Percentiles rank a stretch among this genome's conserved stretches.
Evolutionary conservation across 1,140 invertebrate species (phyloP).

Genomic region (Cylas formicarius): DNA sequence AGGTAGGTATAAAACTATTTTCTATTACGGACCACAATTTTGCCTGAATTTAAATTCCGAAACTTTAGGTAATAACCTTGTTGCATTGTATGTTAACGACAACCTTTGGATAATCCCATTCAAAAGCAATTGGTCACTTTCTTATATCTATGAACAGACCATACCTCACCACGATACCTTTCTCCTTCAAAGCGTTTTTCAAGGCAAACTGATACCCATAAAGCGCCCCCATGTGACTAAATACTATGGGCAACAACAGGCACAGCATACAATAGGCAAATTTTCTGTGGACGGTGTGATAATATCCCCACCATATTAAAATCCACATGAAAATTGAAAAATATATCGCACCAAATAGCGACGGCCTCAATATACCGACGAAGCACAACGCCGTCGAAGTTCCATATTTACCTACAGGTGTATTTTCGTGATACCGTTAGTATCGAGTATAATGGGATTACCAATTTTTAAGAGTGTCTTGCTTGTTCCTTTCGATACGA

Average conservation of each 20-base stretch:
- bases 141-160: too few relatives aligned
- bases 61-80: too few relatives aligned
- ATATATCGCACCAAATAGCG: constrained; percentile 12
- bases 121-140: neutral
- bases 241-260: constrained; percentile 5
- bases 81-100: neutral
- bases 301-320: constrained; percentile 13
- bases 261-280: constrained; percentile 8
- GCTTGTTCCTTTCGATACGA: neutral
- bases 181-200: neutral
- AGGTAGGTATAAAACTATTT: too few relatives aligned
- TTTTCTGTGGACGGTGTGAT: neutral
- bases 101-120: neutral
- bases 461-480: neutral
- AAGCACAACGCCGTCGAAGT: constrained; percentile 8
- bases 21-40: too few relatives aligned
- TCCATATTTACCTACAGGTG: constrained; percentile 12
- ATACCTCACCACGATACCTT: constrained; percentile 7
- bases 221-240: constrained; percentile 6
- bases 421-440: too few relatives aligned
- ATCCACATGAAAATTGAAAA: constrained; percentile 11
- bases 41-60: too few relatives aligned
- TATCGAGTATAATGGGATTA: neutral
- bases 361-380: constrained; percentile 1
- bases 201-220: constrained; percentile 12